phyloP scores from a whole-genome alignment of 30 jellyfish, hydroid and myxozoan genomes.

The Sanderia malayensis region DNA sequence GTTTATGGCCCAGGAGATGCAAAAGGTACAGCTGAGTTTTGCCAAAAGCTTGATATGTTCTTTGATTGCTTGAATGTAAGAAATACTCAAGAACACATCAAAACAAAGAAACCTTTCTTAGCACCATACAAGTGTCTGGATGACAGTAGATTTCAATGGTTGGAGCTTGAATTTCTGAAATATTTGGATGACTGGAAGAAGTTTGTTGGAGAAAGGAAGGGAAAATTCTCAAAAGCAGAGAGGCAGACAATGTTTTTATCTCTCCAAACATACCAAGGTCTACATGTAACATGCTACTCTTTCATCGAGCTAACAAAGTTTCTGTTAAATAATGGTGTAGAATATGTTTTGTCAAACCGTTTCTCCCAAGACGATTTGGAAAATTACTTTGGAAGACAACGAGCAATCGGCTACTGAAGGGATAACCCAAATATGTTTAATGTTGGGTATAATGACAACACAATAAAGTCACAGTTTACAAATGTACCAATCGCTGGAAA shows the following conservation, averaged over 20 bases:
- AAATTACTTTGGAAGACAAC: constrained; percentile 39
- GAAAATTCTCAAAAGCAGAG: constrained; percentile 1
- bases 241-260: constrained; percentile 36
- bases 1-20: constrained; percentile 32
- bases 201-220: constrained; percentile 28
- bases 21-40: constrained; percentile 45
- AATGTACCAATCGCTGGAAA: neutral
- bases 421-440: constrained; percentile 21
- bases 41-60: constrained; percentile 38
- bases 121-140: constrained; percentile 28
- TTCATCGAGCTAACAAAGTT: neutral
- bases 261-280: constrained; percentile 39
- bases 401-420: constrained; percentile 26
- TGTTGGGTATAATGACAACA: constrained; percentile 30
- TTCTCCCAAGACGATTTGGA: constrained; percentile 6
- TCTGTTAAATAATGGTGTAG: constrained; percentile 13
- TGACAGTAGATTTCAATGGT: constrained; percentile 50
- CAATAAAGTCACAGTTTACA: constrained; percentile 9
- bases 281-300: constrained; percentile 17
- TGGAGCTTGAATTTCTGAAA: constrained; percentile 14
- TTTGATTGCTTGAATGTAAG: constrained; percentile 64
- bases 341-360: constrained; percentile 8
- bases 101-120: constrained; percentile 7
- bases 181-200: constrained; percentile 51
- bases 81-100: neutral